A percentile compares a stretch with the other conserved stretches of the same genome.
Evolutionary conservation across 2,113 vertebrate genomes (phyloP).

Genomic region (Hypomesus transpacificus): DNA sequence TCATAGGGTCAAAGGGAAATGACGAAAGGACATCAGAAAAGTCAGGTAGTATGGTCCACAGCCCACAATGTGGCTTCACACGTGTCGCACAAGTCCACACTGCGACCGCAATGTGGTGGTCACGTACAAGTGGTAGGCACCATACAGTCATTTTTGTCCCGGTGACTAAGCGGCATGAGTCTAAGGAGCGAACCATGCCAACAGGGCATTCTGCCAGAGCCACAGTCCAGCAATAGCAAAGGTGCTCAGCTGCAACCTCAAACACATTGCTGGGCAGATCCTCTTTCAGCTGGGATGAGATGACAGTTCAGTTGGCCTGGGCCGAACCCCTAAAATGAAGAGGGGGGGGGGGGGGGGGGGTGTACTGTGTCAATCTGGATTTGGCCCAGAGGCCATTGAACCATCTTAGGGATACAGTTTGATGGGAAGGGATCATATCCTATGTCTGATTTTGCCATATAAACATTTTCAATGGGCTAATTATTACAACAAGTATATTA

Average conservation of each 20-base stretch:
- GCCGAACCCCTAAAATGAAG: slow-evolving; percentile 30
- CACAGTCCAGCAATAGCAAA: slow-evolving; percentile 61
- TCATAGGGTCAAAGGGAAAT: background rate
- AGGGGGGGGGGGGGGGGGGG: background rate
- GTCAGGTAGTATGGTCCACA: background rate
- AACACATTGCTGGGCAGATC: slow-evolving; percentile 52
- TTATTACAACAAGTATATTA: background rate
- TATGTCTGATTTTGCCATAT: background rate
- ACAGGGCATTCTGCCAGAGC: slow-evolving; percentile 59
- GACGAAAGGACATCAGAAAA: background rate
- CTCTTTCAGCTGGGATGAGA: slow-evolving; percentile 38
- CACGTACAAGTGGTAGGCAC: slow-evolving; percentile 48
- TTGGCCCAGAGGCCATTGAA: background rate
- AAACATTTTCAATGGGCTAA: slow-evolving; percentile 2
- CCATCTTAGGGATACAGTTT: background rate
- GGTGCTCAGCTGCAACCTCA: slow-evolving; percentile 55
- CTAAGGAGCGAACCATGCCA: slow-evolving; percentile 58
- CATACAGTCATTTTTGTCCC: slow-evolving; percentile 63
- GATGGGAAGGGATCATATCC: background rate
- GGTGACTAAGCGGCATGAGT: slow-evolving; percentile 58
- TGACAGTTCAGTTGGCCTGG: slow-evolving; percentile 19
- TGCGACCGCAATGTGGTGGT: slow-evolving; percentile 36
- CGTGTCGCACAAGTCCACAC: slow-evolving; percentile 22
- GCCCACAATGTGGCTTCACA: slow-evolving; percentile 15
- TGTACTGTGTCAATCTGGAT: slow-evolving; percentile 15